phyloP scores from a whole-genome alignment of 2,113 vertebrate genomes.

The Falco punctatus region DNA sequence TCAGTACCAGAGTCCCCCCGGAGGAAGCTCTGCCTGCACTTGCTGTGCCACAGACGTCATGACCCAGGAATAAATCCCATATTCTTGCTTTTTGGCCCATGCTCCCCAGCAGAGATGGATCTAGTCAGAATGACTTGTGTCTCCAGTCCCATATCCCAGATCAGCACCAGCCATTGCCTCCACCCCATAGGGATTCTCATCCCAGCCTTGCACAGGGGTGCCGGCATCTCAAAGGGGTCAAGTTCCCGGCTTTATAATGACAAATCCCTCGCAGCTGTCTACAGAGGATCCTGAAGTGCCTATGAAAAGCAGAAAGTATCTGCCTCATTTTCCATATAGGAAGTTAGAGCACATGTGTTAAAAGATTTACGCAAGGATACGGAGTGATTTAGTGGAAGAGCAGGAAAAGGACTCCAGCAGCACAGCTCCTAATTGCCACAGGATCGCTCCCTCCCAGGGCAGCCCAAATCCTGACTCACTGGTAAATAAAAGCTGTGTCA shows the following conservation, averaged over 20 bases:
- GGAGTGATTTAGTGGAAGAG: not conserved
- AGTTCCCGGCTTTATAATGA: not conserved
- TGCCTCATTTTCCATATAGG: slow-evolving; percentile 45
- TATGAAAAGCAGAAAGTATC: not conserved
- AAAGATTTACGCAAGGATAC: not conserved
- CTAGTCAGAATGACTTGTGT: not conserved
- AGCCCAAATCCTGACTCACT: not conserved
- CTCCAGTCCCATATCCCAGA: not conserved
- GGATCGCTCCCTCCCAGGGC: not conserved
- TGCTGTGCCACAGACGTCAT: fast-evolving
- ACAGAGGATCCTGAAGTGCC: not conserved
- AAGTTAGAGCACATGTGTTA: slow-evolving; percentile 44
- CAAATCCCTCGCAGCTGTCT: not conserved
- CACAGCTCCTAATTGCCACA: not conserved
- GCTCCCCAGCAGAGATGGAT: not conserved
- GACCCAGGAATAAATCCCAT: not conserved
- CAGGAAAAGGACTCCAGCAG: not conserved
- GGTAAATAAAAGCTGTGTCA: not conserved
- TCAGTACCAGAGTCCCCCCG: not conserved
- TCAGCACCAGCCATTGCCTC: not conserved
- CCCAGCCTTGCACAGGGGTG: not conserved
- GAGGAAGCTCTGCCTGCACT: not conserved
- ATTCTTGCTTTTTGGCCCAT: not conserved
- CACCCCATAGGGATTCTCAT: not conserved
- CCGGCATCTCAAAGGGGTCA: not conserved